Evolutionary conservation across 2,888 invertebrate genomes (phyloP), one percentile per base, ranked within the genome.

Genomic region (Congeria kusceri): DNA sequence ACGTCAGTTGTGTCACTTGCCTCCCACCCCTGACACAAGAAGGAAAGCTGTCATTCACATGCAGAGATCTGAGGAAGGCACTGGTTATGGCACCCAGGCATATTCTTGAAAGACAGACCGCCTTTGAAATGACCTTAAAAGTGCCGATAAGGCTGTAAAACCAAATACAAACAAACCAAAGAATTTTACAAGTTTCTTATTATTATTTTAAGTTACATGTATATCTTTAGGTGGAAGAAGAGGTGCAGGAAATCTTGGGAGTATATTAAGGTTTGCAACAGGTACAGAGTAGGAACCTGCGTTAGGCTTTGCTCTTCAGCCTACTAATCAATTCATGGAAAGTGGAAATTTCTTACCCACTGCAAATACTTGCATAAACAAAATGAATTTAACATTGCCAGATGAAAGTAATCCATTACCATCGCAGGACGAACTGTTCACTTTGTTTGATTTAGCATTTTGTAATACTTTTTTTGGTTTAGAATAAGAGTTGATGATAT

Each of bases 211-310:
- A n/a, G n/a, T n/a, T n/a, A n/a, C n/a, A n/a, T n/a, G n/a, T 39
- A 11, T 39, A 39, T 39, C 39, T n/a, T 5, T 25, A 63, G 63
- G 63, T 63, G 63, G 63, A 4, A 63, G 63, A 18, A 3, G 63
- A n/a, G 39, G 46, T 5, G 32, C 1, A 23, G 25, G 39, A 15
- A 44, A 39, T 25, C 20, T 63, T 11, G 63, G 63, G 11, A 63
- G 44, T 15, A 46, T 63, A 20, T 46, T 63, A 11, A 63, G n/a
- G 25, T 63, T 63, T 63, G 44, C 46, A 18, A 63, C 63, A 32
- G 63, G 63, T 20, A 27, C 63, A 44, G 63, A 63, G 25, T 23
- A 13, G 18, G 63, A 63, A n/a, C 63, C 44, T 32, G 46, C 18
- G 1, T 25, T 63, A n/a, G 63, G 63, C n/a, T 63, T 63, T 46